A percentile compares a stretch with the other conserved stretches of the same genome.
Evolutionary conservation across 2,113 vertebrate genomes (phyloP).

Genomic region (Eidolon helvum): DNA sequence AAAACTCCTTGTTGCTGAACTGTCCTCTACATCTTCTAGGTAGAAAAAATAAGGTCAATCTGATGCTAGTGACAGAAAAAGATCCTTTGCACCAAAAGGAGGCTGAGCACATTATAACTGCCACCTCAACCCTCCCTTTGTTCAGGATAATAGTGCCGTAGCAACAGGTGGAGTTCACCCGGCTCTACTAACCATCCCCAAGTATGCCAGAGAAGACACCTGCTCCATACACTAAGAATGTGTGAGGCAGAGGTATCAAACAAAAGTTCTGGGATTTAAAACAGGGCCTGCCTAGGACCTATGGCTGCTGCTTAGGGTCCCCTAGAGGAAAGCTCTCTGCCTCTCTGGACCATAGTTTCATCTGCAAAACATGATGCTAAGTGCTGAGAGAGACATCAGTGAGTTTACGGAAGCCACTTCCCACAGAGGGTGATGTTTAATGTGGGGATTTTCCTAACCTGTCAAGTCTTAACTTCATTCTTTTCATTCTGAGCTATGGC

Average conservation of each 20-base stretch:
- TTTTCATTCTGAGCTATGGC: neutral
- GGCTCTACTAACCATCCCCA: neutral
- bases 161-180: neutral
- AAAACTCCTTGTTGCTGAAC: neutral
- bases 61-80: slow-evolving; percentile 43
- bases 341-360: slow-evolving; percentile 23
- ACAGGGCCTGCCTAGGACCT: neutral
- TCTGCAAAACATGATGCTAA: neutral
- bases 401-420: neutral
- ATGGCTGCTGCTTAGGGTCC: neutral
- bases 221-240: neutral
- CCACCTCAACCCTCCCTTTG: neutral
- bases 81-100: neutral
- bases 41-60: slow-evolving; percentile 42
- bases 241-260: neutral
- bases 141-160: neutral
- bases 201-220: neutral
- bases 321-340: neutral
- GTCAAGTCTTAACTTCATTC: slow-evolving; percentile 4
- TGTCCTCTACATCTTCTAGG: slow-evolving; percentile 25
- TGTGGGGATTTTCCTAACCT: neutral
- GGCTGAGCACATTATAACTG: neutral
- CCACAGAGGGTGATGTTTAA: neutral
- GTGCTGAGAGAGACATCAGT: neutral
- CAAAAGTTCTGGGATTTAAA: neutral